Evolutionary conservation across 1,140 invertebrate species (phyloP).

Genomic region (Cheumatopsyche charites): DNA sequence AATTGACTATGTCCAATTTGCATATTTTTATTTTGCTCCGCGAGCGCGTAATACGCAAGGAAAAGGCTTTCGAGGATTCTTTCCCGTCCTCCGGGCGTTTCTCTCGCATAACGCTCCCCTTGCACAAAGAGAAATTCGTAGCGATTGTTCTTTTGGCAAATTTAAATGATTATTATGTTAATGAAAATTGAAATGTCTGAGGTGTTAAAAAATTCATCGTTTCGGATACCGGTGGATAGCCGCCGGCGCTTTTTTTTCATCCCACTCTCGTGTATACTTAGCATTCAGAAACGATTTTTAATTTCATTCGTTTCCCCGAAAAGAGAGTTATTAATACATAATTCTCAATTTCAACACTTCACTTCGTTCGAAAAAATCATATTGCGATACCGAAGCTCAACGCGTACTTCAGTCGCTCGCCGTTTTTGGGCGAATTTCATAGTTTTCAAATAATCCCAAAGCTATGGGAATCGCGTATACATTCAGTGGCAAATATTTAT

Average conservation of each 20-base stretch:
- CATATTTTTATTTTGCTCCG: constrained; percentile 30
- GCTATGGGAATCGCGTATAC: too few species aligned
- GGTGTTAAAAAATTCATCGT: constrained; percentile 13
- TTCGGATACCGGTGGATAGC: neutral
- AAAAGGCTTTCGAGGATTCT: constrained; percentile 9
- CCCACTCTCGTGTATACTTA: neutral
- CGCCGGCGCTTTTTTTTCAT: neutral
- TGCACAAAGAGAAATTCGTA: constrained; percentile 11
- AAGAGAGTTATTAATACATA: too few species aligned
- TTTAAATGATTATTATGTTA: constrained; percentile 27
- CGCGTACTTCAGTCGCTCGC: too few species aligned
- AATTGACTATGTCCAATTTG: constrained; percentile 24
- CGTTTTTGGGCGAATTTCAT: too few species aligned
- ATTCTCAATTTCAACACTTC: too few species aligned
- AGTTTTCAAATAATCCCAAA: too few species aligned
- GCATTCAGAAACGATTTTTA: constrained; percentile 6
- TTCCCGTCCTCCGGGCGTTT: neutral
- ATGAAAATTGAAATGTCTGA: constrained; percentile 28
- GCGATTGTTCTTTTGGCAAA: constrained; percentile 20
- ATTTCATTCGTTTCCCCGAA: constrained; percentile 1
- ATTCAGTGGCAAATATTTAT: too few species aligned
- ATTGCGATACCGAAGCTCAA: too few species aligned
- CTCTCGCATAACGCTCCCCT: neutral
- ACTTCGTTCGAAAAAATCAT: too few species aligned
- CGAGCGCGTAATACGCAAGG: constrained; percentile 11